Base-by-base conservation (phyloP, 2,113 vertebrate species). In the Pelodiscus sinensis region DNA sequence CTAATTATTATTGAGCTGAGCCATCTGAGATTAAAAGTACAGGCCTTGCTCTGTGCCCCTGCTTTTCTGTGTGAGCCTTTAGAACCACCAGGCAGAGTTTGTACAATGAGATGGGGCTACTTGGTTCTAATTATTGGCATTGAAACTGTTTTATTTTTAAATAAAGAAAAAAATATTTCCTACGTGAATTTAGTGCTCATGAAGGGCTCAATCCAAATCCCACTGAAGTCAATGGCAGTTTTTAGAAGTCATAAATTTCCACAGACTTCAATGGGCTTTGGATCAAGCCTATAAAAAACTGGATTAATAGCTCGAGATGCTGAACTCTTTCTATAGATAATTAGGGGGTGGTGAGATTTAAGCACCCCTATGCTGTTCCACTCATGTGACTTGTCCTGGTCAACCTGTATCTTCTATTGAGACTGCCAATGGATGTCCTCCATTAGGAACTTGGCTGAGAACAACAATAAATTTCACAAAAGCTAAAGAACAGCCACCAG, bases 1-100 rank as follows among this genome's bases (percentile, higher is more conserved):
- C 90, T 96, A 93, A 95, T 91, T 94, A 90, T n/a, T 89, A 27
- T 88, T 81, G 82, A 92, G 87, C 86, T 75, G 79, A 94, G 82
- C 81, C 81, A 84, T 73, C 4, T 3, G 81, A 96, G 93, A 84
- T 82, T 85, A 82, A 92, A 93, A 95, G 54, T 21, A 60, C 84
- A 79, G 82, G 86, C 57, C 65, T 90, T 95, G 16, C 29, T 95
- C 81, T 82, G 60, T 1, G 1, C 50, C 83, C 24, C 88, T 91
- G 29, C 50, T 79, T 85, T 71, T 60, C 25, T 12, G 25, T 44
- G 52, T 15, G 73, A 68, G 50, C 68, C 75, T 89, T 38, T 80
- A 73, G 58, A 94, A 87, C 19, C 81, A 85, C 58, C 60, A 38
- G 3, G 8, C n/a, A 81, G 21, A 25, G 79, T 57, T 84, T 77